phyloP scores from a whole-genome alignment of 1,140 invertebrate species.

The Antheraea pernyi region DNA sequence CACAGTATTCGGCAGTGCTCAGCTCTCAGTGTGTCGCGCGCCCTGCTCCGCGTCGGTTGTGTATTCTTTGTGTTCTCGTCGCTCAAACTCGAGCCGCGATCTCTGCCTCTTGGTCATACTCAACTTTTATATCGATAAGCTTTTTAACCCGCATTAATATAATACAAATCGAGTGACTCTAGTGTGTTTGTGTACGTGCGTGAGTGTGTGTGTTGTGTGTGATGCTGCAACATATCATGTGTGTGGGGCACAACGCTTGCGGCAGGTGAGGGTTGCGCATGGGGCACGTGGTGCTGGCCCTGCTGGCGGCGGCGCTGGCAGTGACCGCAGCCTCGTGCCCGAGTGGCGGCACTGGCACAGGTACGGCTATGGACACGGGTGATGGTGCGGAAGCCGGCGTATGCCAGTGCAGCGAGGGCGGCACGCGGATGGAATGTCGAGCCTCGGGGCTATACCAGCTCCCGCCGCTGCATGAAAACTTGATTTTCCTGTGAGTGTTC shows the following conservation, averaged over 20 bases:
- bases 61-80: not conserved
- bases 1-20: slow-evolving; percentile 1
- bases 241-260: slow-evolving; percentile 13
- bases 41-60: slow-evolving; percentile 12
- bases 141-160: not conserved
- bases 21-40: slow-evolving; percentile 8
- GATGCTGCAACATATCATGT: slow-evolving; percentile 1
- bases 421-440: slow-evolving; percentile 44
- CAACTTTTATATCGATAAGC: too few species aligned
- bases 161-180: not conserved
- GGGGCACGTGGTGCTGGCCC: slow-evolving; percentile 30
- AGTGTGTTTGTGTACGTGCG: too few species aligned
- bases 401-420: too few species aligned
- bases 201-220: not conserved
- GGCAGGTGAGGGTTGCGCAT: slow-evolving; percentile 21
- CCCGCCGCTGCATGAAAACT: slow-evolving; percentile 44
- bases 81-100: not conserved
- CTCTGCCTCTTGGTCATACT: not conserved
- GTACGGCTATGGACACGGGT: too few species aligned
- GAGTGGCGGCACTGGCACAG: slow-evolving; percentile 12
- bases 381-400: too few species aligned
- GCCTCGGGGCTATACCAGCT: slow-evolving; percentile 38
- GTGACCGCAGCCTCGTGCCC: slow-evolving; percentile 26
- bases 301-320: slow-evolving; percentile 25
- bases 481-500: slow-evolving; percentile 42